These are phyloP conservation scores for Sander lucioperca DNA, from an alignment of 2,113 vertebrate species.

Conservation along the genomic window DNA sequence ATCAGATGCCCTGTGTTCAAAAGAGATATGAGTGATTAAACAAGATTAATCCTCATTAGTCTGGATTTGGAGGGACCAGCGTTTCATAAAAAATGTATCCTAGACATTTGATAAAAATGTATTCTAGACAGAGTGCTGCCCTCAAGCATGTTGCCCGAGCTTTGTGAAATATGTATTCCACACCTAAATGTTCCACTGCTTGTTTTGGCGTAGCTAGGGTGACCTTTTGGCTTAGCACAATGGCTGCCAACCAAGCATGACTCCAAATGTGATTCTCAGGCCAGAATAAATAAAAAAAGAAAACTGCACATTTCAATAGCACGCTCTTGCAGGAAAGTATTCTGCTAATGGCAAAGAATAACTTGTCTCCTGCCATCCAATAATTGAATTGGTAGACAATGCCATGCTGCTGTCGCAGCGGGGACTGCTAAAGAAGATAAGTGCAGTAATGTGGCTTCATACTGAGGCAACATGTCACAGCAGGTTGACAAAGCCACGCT, in stretches of 20 bases:
- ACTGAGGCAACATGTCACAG: conserved; percentile 40
- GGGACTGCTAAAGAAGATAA: conserved; percentile 58
- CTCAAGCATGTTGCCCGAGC: background rate
- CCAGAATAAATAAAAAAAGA: conserved; percentile 20
- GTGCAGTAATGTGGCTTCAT: conserved; percentile 50
- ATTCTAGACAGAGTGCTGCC: background rate
- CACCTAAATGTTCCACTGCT: background rate
- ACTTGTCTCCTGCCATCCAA: conserved; percentile 50
- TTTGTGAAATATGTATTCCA: conserved; percentile 28
- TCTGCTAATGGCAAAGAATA: conserved; percentile 54
- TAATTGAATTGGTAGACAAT: conserved; percentile 71
- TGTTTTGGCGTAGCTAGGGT: background rate
- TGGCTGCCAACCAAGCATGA: conserved; percentile 20
- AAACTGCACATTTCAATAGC: conserved; percentile 13
- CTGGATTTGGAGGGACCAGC: background rate
- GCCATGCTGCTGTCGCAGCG: conserved; percentile 56
- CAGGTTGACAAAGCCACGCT: conserved; percentile 30
- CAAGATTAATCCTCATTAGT: background rate
- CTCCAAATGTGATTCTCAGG: conserved; percentile 9
- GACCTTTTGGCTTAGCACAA: conserved; percentile 36
- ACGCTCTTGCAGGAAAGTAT: conserved; percentile 17
- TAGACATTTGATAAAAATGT: background rate
- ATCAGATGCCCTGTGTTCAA: conserved; percentile 37
- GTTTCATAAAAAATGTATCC: conserved; percentile 10
- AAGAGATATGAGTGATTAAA: conserved; percentile 10